These are phyloP conservation scores for Nowickia ferox DNA, from an alignment of 2,888 invertebrate genomes.

Conservation along the genomic window DNA sequence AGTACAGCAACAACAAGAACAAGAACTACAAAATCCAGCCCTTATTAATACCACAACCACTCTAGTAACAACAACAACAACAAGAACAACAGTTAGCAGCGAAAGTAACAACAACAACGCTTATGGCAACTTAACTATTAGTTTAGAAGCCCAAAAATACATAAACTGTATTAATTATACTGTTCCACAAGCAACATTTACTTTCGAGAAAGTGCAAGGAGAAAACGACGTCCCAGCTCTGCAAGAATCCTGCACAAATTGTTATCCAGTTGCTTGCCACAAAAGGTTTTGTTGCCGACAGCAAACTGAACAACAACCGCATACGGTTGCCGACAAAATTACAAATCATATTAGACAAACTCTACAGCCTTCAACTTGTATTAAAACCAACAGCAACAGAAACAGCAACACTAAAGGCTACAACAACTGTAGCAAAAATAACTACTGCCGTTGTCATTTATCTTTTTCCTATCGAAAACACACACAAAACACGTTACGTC, in stretches of 20 bases:
- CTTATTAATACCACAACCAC: constrained; percentile 31
- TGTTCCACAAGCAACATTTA: constrained; percentile 29
- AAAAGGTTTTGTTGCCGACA: constrained; percentile 59
- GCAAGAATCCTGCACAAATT: constrained; percentile 71
- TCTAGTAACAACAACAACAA: constrained; percentile 56
- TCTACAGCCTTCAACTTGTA: constrained; percentile 46
- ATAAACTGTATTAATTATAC: constrained; percentile 16
- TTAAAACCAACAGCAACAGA: constrained; percentile 45
- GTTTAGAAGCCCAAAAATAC: constrained; percentile 36
- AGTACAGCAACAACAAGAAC: constrained; percentile 59
- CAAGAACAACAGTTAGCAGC: constrained; percentile 53
- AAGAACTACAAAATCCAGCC: constrained; percentile 51
- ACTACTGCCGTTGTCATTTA: constrained; percentile 58
- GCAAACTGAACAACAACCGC: constrained; percentile 39
- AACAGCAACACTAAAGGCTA: constrained; percentile 48
- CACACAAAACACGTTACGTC: constrained; percentile 67
- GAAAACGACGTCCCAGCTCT: constrained; percentile 45
- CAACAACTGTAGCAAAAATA: constrained; percentile 60
- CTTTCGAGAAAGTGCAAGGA: constrained; percentile 69
- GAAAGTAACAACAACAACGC: constrained; percentile 59
- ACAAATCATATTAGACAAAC: constrained; percentile 29
- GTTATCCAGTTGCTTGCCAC: constrained; percentile 61
- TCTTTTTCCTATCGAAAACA: constrained; percentile 55
- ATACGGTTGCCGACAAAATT: constrained; percentile 38
- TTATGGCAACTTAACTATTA: constrained; percentile 36